Evolutionary conservation across 2,113 vertebrate species (phyloP).

Genomic region (Podocnemis expansa): DNA sequence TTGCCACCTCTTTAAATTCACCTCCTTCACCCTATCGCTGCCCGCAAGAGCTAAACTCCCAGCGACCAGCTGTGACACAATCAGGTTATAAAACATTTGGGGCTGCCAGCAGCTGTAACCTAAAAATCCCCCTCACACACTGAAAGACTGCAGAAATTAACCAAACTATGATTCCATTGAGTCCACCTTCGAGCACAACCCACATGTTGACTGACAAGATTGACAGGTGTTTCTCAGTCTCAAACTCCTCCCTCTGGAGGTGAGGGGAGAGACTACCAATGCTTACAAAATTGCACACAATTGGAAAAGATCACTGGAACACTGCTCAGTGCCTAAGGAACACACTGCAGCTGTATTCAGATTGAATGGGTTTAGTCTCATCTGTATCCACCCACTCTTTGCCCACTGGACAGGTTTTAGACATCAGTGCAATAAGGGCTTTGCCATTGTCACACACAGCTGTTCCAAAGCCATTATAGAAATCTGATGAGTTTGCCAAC

Average conservation of each 20-base stretch:
- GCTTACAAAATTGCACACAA: neutral
- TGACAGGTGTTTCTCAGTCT: neutral
- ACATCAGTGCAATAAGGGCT: neutral
- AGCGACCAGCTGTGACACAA: neutral
- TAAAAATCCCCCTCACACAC: neutral
- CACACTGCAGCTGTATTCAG: neutral
- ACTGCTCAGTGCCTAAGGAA: neutral
- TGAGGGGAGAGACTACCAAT: neutral
- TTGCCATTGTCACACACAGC: neutral
- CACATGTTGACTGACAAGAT: rapidly evolving
- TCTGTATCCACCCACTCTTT: neutral
- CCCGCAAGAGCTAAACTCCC: neutral
- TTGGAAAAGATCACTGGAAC: neutral
- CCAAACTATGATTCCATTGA: neutral
- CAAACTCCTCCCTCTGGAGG: neutral
- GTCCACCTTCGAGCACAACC: neutral
- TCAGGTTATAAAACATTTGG: neutral
- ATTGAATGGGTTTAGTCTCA: neutral
- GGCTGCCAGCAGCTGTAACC: neutral
- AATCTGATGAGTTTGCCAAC: neutral
- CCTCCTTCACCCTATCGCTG: neutral
- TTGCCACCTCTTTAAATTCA: neutral
- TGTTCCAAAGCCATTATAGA: neutral
- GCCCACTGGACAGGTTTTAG: neutral
- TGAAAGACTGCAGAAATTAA: neutral